Conservation (phyloP, 2,113 vertebrate species). For the Eubucco bourcierii region DNA sequence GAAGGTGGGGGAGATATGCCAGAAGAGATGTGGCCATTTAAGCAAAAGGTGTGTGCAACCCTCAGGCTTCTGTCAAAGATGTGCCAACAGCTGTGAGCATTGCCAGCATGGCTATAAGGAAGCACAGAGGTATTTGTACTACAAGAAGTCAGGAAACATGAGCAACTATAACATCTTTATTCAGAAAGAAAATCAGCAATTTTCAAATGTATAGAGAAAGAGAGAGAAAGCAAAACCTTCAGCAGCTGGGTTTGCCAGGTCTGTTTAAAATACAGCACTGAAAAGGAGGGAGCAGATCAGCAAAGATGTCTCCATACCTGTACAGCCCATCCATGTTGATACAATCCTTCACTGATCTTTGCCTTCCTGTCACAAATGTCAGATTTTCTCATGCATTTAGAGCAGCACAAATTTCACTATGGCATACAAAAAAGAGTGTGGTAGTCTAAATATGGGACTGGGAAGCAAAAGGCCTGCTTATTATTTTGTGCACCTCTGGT, state of each 20-base stretch:
- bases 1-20: neutral
- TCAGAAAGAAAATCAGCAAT: neutral
- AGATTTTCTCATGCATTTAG: neutral
- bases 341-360: neutral
- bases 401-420: neutral
- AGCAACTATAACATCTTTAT: neutral
- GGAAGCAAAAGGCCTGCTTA: neutral
- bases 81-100: rapidly evolving
- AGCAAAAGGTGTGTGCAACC: neutral
- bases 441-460: neutral
- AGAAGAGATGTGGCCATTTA: neutral
- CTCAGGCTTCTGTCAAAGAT: neutral
- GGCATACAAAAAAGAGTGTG: neutral
- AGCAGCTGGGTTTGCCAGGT: neutral
- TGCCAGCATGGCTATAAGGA: neutral
- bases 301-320: neutral
- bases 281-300: neutral
- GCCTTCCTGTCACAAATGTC: neutral
- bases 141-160: neutral
- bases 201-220: neutral
- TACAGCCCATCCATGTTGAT: neutral
- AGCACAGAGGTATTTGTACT: neutral
- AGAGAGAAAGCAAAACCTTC: neutral
- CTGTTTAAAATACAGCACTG: neutral
- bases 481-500: neutral